Evolutionary conservation across 2,888 invertebrate genomes (phyloP).

Genomic region (Meghimatium bilineatum): DNA sequence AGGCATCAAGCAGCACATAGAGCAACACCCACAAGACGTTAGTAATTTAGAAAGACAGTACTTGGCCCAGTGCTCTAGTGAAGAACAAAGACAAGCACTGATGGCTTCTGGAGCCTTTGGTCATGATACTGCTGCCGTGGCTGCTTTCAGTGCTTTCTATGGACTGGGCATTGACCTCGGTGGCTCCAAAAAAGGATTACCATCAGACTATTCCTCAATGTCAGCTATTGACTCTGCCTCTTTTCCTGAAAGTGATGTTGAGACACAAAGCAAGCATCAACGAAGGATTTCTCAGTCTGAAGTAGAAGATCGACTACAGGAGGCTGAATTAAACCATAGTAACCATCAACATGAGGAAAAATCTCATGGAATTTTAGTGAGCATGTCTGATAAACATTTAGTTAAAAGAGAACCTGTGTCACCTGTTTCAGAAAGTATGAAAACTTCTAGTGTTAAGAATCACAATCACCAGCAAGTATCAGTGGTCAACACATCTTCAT

Average conservation of each 20-base stretch:
- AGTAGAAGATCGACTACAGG: slow-evolving; percentile 37
- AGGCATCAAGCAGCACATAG: slow-evolving; percentile 49
- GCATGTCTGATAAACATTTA: slow-evolving; percentile 33
- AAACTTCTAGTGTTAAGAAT: not conserved
- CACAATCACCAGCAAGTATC: slow-evolving; percentile 20
- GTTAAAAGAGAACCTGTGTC: slow-evolving; percentile 48
- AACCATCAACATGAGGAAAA: slow-evolving; percentile 14
- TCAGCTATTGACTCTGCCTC: slow-evolving; percentile 8
- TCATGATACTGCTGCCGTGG: slow-evolving; percentile 41
- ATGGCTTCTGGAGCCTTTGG: slow-evolving; percentile 49
- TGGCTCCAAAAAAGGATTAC: slow-evolving; percentile 3
- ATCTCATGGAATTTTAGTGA: slow-evolving; percentile 26
- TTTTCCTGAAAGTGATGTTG: slow-evolving; percentile 11
- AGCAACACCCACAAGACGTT: slow-evolving; percentile 50
- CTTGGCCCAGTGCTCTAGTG: slow-evolving; percentile 41
- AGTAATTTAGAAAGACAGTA: slow-evolving; percentile 39
- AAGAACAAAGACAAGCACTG: slow-evolving; percentile 50
- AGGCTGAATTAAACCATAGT: slow-evolving; percentile 31
- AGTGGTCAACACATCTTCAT: slow-evolving; percentile 17
- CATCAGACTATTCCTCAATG: slow-evolving; percentile 2
- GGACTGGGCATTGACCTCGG: slow-evolving; percentile 39
- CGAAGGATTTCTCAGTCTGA: slow-evolving; percentile 43
- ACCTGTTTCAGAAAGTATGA: slow-evolving; percentile 1
- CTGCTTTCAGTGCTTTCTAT: slow-evolving; percentile 45
- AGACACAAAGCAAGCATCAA: slow-evolving; percentile 31